Base-by-base conservation (phyloP, 2,113 vertebrate species). In the Phyllopteryx taeniolatus region DNA sequence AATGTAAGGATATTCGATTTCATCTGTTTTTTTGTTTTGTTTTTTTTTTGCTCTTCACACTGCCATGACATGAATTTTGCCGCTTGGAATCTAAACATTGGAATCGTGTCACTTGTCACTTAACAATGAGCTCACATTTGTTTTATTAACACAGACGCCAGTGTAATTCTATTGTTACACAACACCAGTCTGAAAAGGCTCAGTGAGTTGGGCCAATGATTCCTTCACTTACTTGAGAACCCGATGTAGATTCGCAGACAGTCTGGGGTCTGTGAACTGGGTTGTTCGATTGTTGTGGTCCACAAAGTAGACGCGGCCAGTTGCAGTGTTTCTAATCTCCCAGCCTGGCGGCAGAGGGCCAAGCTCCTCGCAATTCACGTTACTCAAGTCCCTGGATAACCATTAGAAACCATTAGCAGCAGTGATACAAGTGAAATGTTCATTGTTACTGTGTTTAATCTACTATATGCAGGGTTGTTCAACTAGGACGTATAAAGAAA, bases 241-340 rank as follows among this genome's bases (percentile, higher is more conserved):
- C 84, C 95, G 92, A 92, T 98, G 96, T 78, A 98, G 92, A 91
- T 98, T 98, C 53, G 96, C 96, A 59, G 96, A 98, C 31, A 98
- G 93, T 57, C 96, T 94, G 17, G 96, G 96, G 84, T 98, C 96
- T 53, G 96, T 98, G 91, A 98, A 98, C 84, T 98, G 96, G 59
- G 96, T 98, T 66, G 96, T 98, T 76, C 96, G 94, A 93, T 98
- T 98, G 95, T 98, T 98, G 94, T 98, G 96, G 92, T 98, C 96
- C 59, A 98, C 96, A 81, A 98, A 98, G 94, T 98, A 98, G 91
- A 98, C 96, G 59, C 96, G 94, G 80, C 96, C 96, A 17, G 96
- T 98, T 53, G 96, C 96, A 1, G 96, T 98, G 91, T 98, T 98
- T 72, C 96, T 94, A 86, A 98, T 98, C 91, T 98, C 96, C 96